Evolutionary conservation across 2,113 vertebrate species (phyloP).

Genomic region (Gnathonemus echidnorhynchus): DNA sequence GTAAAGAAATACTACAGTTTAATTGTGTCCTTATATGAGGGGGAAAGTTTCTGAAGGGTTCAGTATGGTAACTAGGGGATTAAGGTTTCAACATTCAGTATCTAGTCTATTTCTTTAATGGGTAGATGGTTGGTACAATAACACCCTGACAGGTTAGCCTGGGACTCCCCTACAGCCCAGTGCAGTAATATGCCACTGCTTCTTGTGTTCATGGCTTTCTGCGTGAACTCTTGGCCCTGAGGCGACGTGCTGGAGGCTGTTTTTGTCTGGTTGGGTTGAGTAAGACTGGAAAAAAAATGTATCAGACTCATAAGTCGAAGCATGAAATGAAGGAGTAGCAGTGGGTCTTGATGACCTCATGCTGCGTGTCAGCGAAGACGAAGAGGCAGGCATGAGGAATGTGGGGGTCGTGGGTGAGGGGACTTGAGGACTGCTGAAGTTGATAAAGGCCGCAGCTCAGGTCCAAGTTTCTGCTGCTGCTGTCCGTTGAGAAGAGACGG

Average conservation of each 20-base stretch:
- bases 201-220: not conserved
- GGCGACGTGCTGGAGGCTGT: not conserved
- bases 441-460: not conserved
- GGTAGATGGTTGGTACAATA: not conserved
- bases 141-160: not conserved
- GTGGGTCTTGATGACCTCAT: not conserved
- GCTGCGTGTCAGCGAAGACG: not conserved
- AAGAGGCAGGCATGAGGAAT: not conserved
- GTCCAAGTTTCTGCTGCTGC: not conserved
- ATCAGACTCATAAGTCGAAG: not conserved
- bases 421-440: not conserved
- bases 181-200: not conserved
- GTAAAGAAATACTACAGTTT: not conserved
- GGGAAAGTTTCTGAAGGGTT: not conserved
- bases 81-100: not conserved
- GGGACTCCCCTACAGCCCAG: not conserved
- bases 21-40: not conserved
- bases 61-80: not conserved
- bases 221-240: not conserved
- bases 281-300: not conserved
- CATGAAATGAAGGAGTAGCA: not conserved
- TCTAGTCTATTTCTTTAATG: not conserved
- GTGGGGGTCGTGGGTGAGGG: not conserved
- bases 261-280: not conserved
- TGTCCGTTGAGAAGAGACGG: not conserved